A percentile compares a stretch with the other conserved stretches of the same genome.
phyloP scores from a whole-genome alignment of 2,888 invertebrate species.

The Keiferia lycopersicella region DNA sequence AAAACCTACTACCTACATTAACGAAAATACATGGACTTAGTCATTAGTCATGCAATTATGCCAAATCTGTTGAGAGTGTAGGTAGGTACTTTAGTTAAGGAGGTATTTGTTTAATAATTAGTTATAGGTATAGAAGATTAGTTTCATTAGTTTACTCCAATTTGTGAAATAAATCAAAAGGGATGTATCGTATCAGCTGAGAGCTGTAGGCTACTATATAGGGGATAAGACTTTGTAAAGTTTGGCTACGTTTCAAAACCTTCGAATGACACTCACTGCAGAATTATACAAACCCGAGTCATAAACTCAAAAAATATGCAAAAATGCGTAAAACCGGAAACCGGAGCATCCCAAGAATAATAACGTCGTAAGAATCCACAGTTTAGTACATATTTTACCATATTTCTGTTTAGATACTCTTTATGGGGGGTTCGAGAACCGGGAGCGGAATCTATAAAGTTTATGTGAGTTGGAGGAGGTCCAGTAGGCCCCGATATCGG shows the following conservation, averaged over 20 bases:
- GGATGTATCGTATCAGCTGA: too few relatives aligned
- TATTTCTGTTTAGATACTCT: conserved; percentile 31
- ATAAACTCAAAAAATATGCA: conserved; percentile 14
- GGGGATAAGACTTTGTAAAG: neutral
- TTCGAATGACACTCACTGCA: neutral
- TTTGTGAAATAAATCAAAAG: too few relatives aligned
- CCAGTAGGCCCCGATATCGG: conserved; percentile 41
- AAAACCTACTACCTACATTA: too few relatives aligned
- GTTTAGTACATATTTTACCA: conserved; percentile 28
- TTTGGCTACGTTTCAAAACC: too few relatives aligned
- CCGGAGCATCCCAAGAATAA: conserved; percentile 20
- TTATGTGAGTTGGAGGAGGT: conserved; percentile 49
- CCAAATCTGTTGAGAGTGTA: too few relatives aligned
- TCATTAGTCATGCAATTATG: too few relatives aligned
- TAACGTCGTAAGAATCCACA: conserved; percentile 22
- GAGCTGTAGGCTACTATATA: neutral
- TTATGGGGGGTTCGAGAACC: conserved; percentile 29
- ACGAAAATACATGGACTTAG: too few relatives aligned
- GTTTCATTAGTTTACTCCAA: too few relatives aligned
- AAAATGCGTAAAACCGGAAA: conserved; percentile 18
- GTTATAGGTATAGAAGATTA: too few relatives aligned
- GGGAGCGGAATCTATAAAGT: conserved; percentile 38
- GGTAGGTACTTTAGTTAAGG: too few relatives aligned
- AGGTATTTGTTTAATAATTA: too few relatives aligned
- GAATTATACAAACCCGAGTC: neutral